Evolutionary conservation across 1,140 invertebrate genomes (phyloP).

Genomic region (Drosophila neocordata): DNA sequence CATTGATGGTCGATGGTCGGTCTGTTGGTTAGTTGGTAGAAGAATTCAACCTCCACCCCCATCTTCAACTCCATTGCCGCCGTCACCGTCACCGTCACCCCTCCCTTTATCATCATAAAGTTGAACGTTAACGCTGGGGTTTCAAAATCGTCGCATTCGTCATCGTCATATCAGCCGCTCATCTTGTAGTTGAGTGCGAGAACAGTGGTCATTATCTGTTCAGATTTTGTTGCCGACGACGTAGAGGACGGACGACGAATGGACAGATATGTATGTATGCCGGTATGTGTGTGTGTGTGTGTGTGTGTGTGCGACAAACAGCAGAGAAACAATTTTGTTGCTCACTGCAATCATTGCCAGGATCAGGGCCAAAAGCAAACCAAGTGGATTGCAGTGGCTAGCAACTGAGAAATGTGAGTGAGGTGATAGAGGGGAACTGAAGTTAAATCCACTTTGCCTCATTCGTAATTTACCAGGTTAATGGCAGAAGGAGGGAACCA

Average conservation of each 20-base stretch:
- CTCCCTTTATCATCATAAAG: too few relatives aligned
- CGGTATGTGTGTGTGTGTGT: conserved; percentile 13
- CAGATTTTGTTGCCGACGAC: conserved; percentile 56
- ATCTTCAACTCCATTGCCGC: conserved; percentile 12
- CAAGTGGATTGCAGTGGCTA: conserved; percentile 10
- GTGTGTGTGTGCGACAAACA: neutral
- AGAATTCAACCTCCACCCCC: conserved; percentile 29
- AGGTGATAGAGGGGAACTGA: conserved; percentile 32
- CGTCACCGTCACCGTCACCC: too few relatives aligned
- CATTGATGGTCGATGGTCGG: conserved; percentile 14
- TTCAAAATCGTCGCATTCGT: conserved; percentile 74
- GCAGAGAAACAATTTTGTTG: conserved; percentile 66
- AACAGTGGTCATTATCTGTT: conserved; percentile 75
- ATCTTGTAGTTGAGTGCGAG: conserved; percentile 75
- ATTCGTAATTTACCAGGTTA: conserved; percentile 75
- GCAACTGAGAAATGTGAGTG: too few relatives aligned
- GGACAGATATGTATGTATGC: neutral
- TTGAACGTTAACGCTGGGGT: conserved; percentile 38
- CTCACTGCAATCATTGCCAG: conserved; percentile 70
- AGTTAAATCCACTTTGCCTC: conserved; percentile 70
- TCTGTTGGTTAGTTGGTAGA: neutral
- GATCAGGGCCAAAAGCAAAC: conserved; percentile 44
- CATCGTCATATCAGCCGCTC: conserved; percentile 74
- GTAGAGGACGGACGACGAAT: conserved; percentile 10
- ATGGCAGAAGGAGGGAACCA: conserved; percentile 62